phyloP scores from a whole-genome alignment of 2,113 vertebrate genomes.

The Piprites chloris region DNA sequence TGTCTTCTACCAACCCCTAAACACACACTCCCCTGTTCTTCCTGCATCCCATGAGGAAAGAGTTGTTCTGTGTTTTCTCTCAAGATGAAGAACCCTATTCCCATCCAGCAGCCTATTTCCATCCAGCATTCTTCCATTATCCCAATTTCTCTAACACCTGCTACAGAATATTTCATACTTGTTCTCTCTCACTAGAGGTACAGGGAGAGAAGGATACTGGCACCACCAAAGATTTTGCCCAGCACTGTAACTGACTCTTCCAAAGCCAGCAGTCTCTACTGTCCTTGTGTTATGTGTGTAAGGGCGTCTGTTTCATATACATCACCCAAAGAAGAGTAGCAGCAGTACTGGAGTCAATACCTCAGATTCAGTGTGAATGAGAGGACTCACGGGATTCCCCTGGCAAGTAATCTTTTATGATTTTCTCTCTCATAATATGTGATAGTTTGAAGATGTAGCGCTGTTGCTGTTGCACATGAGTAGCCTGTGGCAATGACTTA shows the following conservation, averaged over 20 bases:
- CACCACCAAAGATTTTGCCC: neutral
- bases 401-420: neutral
- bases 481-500: neutral
- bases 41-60: rapidly evolving
- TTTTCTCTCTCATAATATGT: rapidly evolving
- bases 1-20: neutral
- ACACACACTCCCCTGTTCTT: neutral
- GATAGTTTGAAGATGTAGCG: neutral
- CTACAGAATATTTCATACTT: neutral
- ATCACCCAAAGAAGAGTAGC: neutral
- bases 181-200: neutral
- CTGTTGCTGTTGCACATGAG: neutral
- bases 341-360: neutral
- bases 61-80: neutral
- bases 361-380: neutral
- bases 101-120: neutral
- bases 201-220: neutral
- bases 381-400: neutral
- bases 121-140: neutral
- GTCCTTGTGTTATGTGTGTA: neutral
- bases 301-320: neutral
- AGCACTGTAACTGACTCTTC: neutral
- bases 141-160: neutral
- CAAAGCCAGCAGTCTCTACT: neutral
- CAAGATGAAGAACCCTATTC: neutral